Conservation (phyloP, 2,113 vertebrate genomes). For the Morone saxatilis region DNA sequence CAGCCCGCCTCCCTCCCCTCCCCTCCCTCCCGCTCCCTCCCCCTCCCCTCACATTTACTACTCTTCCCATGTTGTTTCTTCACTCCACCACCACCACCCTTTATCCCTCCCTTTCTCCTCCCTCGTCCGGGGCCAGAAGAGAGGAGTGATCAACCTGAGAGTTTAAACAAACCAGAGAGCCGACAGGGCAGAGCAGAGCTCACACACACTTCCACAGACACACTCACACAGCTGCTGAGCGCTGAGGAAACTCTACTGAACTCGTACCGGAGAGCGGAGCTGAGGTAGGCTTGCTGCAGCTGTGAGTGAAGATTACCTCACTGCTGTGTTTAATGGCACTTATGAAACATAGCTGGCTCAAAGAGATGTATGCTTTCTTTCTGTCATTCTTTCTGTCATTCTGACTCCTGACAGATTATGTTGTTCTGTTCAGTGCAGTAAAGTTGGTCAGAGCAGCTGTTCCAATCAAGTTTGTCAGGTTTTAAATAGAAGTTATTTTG, state of each 20-base stretch:
- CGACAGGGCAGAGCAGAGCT: slow-evolving; percentile 61
- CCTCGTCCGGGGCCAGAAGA: slow-evolving; percentile 56
- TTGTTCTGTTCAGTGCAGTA: neutral
- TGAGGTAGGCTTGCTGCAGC: slow-evolving; percentile 68
- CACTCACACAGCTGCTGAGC: slow-evolving; percentile 52
- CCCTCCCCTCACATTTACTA: slow-evolving; percentile 61
- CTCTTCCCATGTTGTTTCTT: slow-evolving; percentile 53
- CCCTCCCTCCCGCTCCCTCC: slow-evolving; percentile 28
- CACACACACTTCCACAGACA: slow-evolving; percentile 18
- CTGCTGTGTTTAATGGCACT: slow-evolving; percentile 46
- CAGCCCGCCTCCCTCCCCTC: slow-evolving; percentile 30
- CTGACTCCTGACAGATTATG: slow-evolving; percentile 6
- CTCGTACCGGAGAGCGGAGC: slow-evolving; percentile 33
- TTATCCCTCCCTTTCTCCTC: slow-evolving; percentile 73
- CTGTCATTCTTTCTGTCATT: neutral
- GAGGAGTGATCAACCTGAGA: slow-evolving; percentile 79
- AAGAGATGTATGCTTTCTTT: slow-evolving; percentile 7
- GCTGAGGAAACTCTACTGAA: slow-evolving; percentile 36
- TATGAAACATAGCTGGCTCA: slow-evolving; percentile 7
- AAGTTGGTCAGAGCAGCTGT: neutral
- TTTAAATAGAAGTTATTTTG: neutral
- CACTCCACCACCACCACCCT: slow-evolving; percentile 36
- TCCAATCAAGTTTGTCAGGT: neutral
- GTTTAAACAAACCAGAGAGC: slow-evolving; percentile 80
- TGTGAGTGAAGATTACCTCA: slow-evolving; percentile 57